Evolutionary conservation across 1,140 invertebrate genomes (phyloP).

Genomic region (Diorhabda elongata): DNA sequence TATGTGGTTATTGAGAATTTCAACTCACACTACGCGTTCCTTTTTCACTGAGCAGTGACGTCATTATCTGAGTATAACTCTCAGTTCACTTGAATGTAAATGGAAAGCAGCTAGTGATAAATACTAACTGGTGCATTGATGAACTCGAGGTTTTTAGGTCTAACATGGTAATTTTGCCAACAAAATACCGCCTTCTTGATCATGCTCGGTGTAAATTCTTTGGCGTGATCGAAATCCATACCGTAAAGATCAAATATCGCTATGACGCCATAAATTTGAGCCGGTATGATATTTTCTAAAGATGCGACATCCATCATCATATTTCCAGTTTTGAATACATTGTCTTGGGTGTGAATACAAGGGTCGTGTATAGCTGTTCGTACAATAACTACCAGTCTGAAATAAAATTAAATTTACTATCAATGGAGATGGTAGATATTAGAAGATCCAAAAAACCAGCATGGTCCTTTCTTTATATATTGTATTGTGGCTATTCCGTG

Average conservation of each 20-base stretch:
- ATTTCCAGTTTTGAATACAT: conserved; percentile 56
- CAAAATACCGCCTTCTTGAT: conserved; percentile 57
- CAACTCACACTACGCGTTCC: no score
- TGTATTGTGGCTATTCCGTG: no score
- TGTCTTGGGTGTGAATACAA: conserved; percentile 49
- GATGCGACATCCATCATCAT: conserved; percentile 56
- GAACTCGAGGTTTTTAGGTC: conserved; percentile 64
- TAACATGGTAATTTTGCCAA: conserved; percentile 68
- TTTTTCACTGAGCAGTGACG: no score
- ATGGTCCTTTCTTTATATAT: no score
- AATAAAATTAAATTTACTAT: not conserved
- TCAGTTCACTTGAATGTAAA: no score
- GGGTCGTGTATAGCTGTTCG: conserved; percentile 56
- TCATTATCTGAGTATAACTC: no score
- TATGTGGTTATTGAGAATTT: no score
- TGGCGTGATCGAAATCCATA: conserved; percentile 55
- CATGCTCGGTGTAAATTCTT: conserved; percentile 55
- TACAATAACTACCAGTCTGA: conserved; percentile 52
- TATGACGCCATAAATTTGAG: conserved; percentile 55
- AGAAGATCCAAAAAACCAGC: no score
- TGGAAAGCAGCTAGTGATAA: no score
- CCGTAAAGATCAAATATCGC: conserved; percentile 58
- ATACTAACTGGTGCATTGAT: conserved; percentile 64
- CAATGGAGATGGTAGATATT: no score
- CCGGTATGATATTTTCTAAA: conserved; percentile 46